phyloP scores from a whole-genome alignment of 2,113 vertebrate genomes.

The Emydocephalus ijimae region DNA sequence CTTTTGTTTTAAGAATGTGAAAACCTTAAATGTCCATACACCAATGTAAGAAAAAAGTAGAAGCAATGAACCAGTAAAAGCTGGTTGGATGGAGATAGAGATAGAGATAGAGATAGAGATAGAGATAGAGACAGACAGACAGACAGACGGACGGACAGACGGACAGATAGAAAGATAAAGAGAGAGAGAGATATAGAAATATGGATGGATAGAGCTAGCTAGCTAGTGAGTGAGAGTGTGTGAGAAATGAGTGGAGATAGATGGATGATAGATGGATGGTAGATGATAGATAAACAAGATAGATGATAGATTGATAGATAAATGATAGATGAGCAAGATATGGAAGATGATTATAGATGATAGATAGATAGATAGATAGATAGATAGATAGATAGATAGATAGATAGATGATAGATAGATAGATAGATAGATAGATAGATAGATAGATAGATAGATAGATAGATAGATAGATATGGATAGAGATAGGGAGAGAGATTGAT shows the following conservation, averaged over 20 bases:
- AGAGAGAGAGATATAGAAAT: not conserved
- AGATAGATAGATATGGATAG: not conserved
- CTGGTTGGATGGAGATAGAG: no score
- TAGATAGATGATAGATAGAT: not conserved
- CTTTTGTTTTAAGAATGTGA: not conserved
- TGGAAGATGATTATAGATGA: not conserved
- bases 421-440: no score
- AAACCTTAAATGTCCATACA: not conserved
- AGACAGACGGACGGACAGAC: no score
- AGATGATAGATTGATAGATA: no score
- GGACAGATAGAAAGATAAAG: no score
- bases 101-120: no score
- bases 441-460: no score
- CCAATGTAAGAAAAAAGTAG: not conserved
- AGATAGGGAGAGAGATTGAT: not conserved
- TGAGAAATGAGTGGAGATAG: not conserved
- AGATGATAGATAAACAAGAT: not conserved
- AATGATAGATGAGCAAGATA: not conserved
- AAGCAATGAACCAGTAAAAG: not conserved
- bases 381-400: not conserved
- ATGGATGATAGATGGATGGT: not conserved
- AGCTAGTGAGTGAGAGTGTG: not conserved
- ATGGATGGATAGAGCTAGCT: not conserved
- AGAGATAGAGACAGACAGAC: no score
- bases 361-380: no score